Percentiles rank a stretch among this genome's conserved stretches.
phyloP scores from a whole-genome alignment of 1,140 invertebrate species.

The Lineus longissimus region DNA sequence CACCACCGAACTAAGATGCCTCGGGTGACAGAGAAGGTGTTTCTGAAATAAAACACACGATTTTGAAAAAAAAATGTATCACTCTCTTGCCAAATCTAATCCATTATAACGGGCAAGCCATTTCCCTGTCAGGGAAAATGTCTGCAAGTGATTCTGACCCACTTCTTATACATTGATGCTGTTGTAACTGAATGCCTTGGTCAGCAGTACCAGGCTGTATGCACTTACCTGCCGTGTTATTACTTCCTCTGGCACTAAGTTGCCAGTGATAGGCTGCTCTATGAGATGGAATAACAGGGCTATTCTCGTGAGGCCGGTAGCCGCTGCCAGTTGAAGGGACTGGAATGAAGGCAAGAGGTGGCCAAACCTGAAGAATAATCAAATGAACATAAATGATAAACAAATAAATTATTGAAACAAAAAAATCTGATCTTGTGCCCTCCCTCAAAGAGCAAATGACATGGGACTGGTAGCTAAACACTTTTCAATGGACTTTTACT shows the following conservation, averaged over 20 bases:
- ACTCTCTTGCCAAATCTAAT: background rate
- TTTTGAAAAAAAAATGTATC: background rate
- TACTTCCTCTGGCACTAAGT: constrained; percentile 28
- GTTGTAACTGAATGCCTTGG: too few relatives aligned
- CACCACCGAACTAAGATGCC: constrained; percentile 49
- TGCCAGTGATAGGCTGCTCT: constrained; percentile 35
- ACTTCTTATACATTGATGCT: too few relatives aligned
- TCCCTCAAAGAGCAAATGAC: too few relatives aligned
- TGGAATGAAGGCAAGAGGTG: constrained; percentile 49
- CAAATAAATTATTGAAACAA: too few relatives aligned
- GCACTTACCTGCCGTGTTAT: constrained; percentile 38
- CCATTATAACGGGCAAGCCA: too few relatives aligned
- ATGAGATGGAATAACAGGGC: constrained; percentile 39
- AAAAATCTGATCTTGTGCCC: too few relatives aligned
- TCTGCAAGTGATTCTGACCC: too few relatives aligned
- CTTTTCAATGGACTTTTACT: too few relatives aligned
- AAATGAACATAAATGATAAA: background rate
- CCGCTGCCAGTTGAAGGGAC: constrained; percentile 47
- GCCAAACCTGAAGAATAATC: constrained; percentile 39
- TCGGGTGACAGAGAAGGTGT: constrained; percentile 49
- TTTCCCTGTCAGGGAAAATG: too few relatives aligned
- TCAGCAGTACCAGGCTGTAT: background rate
- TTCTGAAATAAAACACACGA: constrained; percentile 35
- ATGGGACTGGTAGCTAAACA: too few relatives aligned
- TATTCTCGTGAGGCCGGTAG: constrained; percentile 43